Base-by-base conservation (phyloP, 2,888 invertebrate genomes). In the Serrognathus titanus region DNA sequence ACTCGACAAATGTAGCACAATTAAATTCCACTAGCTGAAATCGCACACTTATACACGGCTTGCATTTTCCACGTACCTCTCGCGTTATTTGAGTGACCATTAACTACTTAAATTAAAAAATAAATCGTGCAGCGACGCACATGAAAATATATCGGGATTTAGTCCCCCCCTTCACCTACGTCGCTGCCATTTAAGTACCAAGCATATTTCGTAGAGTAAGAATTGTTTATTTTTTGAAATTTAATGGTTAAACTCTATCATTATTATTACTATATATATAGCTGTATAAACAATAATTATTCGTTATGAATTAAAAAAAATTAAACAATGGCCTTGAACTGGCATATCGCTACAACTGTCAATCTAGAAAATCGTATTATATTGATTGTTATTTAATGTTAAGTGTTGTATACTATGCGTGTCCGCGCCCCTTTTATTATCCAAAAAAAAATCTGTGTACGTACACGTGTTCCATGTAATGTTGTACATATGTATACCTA, bases 211-310 rank as follows among this genome's bases (percentile, higher is more conserved):
- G 7, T 31, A 31, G 24, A 31, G 24, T 31, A 31, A 31, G 24
- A 31, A 31, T 31, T 31, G 24, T 31, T 31, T 31, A 31, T 31
- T 31, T 31, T 31, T 31, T 31, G 24, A 31, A 31, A n/a, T 45
- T 45, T 45, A 24, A 40, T 40, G 13, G 13, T 40, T 40, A 40
- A 12, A 12, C 11, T 12, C 16, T 6, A 13, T 45, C 31, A 45
- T 16, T 45, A 13, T 45, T 16, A 31, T 45, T 45, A 7, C 31
- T 45, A 45, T 45, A 24, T 58, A 60, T 60, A 63, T 72, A 73
- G 74, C 74, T 74, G 72, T 73, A 73, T 66, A 71, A 71, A 74
- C 74, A 75, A 74, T 75, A 75, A 75, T 55, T 39, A 61, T 57
- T 55, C 53, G 56, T 59, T 57, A 50, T 66, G 58, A 57, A 58